A percentile compares a stretch with the other conserved stretches of the same genome.
These are phyloP conservation scores for Monopis laevigella DNA, from an alignment of 2,888 invertebrate genomes.

Conservation along the genomic window DNA sequence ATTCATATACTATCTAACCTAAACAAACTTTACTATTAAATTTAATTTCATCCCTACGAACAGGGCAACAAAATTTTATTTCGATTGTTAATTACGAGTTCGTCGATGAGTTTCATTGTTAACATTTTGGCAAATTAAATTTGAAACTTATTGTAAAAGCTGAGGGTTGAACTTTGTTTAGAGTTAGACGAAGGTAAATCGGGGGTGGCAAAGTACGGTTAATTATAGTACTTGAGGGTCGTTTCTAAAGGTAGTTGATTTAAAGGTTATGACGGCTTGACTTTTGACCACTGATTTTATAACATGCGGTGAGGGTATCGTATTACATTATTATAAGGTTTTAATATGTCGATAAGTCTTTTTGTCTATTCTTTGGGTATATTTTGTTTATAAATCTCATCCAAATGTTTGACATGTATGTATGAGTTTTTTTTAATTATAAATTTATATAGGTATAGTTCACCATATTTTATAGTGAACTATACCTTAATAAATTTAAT, in stretches of 20 bases:
- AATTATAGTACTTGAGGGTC: slow-evolving; percentile 8
- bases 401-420: too few relatives aligned
- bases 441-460: too few relatives aligned
- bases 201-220: slow-evolving; percentile 14
- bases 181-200: slow-evolving; percentile 2
- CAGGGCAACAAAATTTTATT: slow-evolving; percentile 19
- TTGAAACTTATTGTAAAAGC: too few relatives aligned
- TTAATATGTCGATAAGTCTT: too few relatives aligned
- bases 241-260: slow-evolving; percentile 1
- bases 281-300: slow-evolving; percentile 1
- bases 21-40: too few relatives aligned
- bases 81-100: slow-evolving; percentile 15
- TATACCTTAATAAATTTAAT: too few relatives aligned
- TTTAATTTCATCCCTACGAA: slow-evolving; percentile 24
- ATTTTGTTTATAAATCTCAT: too few relatives aligned
- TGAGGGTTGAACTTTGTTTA: background rate
- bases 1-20: background rate
- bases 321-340: too few relatives aligned
- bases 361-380: too few relatives aligned
- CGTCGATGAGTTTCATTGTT: slow-evolving; percentile 13
- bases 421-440: too few relatives aligned
- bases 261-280: slow-evolving; percentile 12
- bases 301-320: slow-evolving; percentile 5
- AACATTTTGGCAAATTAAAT: too few relatives aligned
- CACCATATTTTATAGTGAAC: too few relatives aligned